Base-by-base conservation (phyloP, 1,140 invertebrate species). In the Drosophila malerkotliana region DNA sequence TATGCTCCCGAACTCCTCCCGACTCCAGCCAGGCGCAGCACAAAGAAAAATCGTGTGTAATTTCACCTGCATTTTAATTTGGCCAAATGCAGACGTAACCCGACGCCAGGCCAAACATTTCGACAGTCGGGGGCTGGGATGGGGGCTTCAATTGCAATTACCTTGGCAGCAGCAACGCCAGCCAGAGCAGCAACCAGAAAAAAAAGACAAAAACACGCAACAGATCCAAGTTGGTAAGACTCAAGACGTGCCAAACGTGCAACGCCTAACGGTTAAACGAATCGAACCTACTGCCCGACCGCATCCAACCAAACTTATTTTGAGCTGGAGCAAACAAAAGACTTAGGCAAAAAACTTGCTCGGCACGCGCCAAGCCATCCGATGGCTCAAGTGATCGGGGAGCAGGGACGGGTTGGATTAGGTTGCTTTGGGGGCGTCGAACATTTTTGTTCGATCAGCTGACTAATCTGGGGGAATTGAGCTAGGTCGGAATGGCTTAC, bases 21-120 rank as follows among this genome's bases (percentile, higher is more conserved):
- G 63, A 52, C 66, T 68, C 37, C 66, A 68, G 61, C 57, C 47
- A 44, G 67, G 58, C 53, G 69, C 37, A 53, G 52, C 57, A 45
- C 54, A 57, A 68, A 72, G 57, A 24, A 54, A 77, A 77, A 59
- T 51, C 8, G 30, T 49, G 32, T 49, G 45, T 49, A 59, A 73
- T 57, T 78, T 62, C 45, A 48, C 54, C 61, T 64, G 79, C 61
- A 82, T 73, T 78, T 81, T 63, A 49, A 44, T 71, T 71, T 69
- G 52, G 63, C 67, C 67, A 57, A 71, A 63, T 73, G 69, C 58
- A 75, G 61, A 75, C 72, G 72, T 75, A 75, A 75, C 72, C 71
- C 54, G 72, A 53, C 15, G 61, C 60, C 60, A 28, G 67, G 66
- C 54, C 54, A 72, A 72, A 52, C 41, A 69, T 71, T 71, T 62